Evolutionary conservation across 2,888 invertebrate genomes (phyloP), one percentile per base, ranked within the genome.

Genomic region (Mayetiola destructor): DNA sequence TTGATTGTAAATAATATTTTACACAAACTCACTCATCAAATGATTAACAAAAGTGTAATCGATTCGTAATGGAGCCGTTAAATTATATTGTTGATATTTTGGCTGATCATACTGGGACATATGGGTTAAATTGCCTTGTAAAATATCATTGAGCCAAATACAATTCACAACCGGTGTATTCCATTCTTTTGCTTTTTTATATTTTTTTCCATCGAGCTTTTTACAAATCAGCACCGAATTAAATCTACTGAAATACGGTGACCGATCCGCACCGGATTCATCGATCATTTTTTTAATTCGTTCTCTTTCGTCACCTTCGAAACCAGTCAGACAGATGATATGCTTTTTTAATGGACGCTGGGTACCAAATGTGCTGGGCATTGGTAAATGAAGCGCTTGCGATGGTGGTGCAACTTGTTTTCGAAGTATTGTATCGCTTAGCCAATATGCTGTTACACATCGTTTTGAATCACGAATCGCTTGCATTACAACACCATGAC

Each of bases 331-430:
- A 4, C 89, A 83, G 62, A 92, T 86, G 29, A 92, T 81, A 70
- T 88, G 85, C 64, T 84, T 82, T 0, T 76, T 71, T 21, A 84
- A 81, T 12, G 91, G 91, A 3, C 83, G 77, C 61, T 86, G 87
- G 57, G 77, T 76, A 52, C 77, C 74, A 65, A 77, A 81, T 56
- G 69, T 69, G 65, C 75, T 77, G 64, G 85, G 81, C 58, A 80
- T 79, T 10, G 97, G 97, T 64, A 97, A 77, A 73, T 99, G 97
- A 52, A 94, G 75, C 12, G 93, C 90, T 65, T 89, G 87, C 88
- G 89, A 95, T 0, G 99, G 97, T 1, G 95, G 91, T 56, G 84
- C 73, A 64, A 96, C 84, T 65, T 88, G 88, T 64, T 89, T 88
- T 55, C 87, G 84, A 21, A 81, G 69, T 65, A 97, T 81, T 5